Percentiles rank a stretch among this genome's conserved stretches.
These are phyloP conservation scores for Chlamydotis undulata DNA, from an alignment of 2,113 vertebrate genomes.

Conservation along the genomic window DNA sequence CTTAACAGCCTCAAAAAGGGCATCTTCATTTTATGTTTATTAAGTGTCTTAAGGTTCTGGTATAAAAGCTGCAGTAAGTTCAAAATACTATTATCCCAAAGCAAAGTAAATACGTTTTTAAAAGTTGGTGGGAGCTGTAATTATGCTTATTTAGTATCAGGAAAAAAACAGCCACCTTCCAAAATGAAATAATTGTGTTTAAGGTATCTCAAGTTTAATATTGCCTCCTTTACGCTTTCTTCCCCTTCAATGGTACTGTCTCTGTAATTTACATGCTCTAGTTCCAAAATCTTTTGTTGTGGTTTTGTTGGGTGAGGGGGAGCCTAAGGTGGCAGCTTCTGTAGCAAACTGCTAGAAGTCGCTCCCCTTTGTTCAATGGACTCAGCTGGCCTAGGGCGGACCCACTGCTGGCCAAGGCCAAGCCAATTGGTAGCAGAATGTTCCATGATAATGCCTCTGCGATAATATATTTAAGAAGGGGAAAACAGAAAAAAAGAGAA, in stretches of 20 bases:
- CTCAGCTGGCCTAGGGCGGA: too few species aligned
- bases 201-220: background rate
- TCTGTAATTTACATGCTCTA: background rate
- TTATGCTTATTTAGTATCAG: background rate
- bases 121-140: background rate
- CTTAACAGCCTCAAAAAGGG: background rate
- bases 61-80: background rate
- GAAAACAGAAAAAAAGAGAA: too few species aligned
- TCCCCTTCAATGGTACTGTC: background rate
- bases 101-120: background rate
- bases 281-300: background rate
- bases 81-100: background rate
- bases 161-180: background rate
- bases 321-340: too few species aligned
- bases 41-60: background rate
- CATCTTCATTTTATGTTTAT: background rate
- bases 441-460: too few species aligned
- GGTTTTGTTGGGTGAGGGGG: too few species aligned
- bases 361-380: too few species aligned
- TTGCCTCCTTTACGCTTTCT: background rate
- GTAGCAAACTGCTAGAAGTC: too few species aligned
- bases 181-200: background rate
- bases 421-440: too few species aligned
- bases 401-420: too few species aligned
- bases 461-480: too few species aligned